A percentile compares a stretch with the other conserved stretches of the same genome.
Conservation (phyloP, 2,888 invertebrate genomes). For the Acanthoscelides obtectus region DNA sequence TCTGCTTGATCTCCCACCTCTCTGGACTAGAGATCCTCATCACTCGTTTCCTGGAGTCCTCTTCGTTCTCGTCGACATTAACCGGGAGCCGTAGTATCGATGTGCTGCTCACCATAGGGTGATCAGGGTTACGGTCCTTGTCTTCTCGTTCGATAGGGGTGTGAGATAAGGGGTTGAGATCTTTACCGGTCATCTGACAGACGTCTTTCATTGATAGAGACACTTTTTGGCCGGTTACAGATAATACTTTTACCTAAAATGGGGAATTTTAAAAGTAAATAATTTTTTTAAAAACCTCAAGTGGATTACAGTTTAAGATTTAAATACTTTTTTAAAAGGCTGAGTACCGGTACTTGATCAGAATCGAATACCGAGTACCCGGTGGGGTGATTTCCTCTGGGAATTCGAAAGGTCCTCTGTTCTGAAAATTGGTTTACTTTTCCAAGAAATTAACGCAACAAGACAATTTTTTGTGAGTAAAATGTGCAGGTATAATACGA, state of each 20-base stretch:
- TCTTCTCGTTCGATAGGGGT: slow-evolving; percentile 63
- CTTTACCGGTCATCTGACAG: slow-evolving; percentile 90
- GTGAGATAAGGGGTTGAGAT: slow-evolving; percentile 83
- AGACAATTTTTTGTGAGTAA: too few species aligned
- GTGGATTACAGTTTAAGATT: too few species aligned
- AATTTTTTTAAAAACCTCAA: too few species aligned
- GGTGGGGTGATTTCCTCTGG: too few species aligned
- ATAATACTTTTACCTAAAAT: slow-evolving; percentile 75
- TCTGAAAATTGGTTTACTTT: too few species aligned
- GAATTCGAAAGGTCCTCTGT: too few species aligned
- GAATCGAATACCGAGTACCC: too few species aligned
- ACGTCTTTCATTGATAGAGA: slow-evolving; percentile 98
- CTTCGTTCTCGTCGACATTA: slow-evolving; percentile 69
- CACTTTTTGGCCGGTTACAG: slow-evolving; percentile 90
- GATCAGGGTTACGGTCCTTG: slow-evolving; percentile 85
- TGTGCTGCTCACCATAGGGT: slow-evolving; percentile 64
- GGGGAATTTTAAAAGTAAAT: neutral
- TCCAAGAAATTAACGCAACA: too few species aligned
- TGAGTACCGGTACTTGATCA: too few species aligned
- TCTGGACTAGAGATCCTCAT: slow-evolving; percentile 95
- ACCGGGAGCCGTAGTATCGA: slow-evolving; percentile 45
- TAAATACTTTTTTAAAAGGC: too few species aligned
- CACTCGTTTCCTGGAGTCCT: slow-evolving; percentile 76
- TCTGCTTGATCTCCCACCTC: slow-evolving; percentile 86
- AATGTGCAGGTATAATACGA: too few species aligned